Base-by-base conservation (phyloP, 1,140 invertebrate species). In the Drosophila takahashii region DNA sequence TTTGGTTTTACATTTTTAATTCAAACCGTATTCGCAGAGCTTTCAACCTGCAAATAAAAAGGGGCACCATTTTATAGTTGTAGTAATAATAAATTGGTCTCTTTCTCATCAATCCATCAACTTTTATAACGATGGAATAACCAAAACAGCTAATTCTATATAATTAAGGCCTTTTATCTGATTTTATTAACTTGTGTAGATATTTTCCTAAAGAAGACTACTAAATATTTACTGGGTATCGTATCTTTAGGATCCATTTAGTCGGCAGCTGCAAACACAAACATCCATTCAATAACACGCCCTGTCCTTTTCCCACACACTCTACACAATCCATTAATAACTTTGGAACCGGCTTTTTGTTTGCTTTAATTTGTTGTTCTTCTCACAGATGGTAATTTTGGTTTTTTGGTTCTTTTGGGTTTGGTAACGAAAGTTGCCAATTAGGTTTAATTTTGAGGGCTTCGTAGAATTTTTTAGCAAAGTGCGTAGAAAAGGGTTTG, bases 341-440 rank as follows among this genome's bases (percentile, higher is more conserved):
- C 64, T 70, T 44, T 15, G 69, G 83, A 86, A 87, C 81, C 83
- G 81, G 83, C 83, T 86, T 86, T 86, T 83, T 86, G 83, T 79
- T 86, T 86, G 83, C 79, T 76, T 79, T 87, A 57, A 78, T 70
- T 78, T 78, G 50, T 32, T 50, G 47, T 73, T 47, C 61, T 80
- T 84, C 61, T 85, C 76, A 18, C 16, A 11, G 18, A 22, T 45
- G 42, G 42, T 45, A 22, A 45, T 45, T 45, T 45, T 18, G 7
- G 9, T 48, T 7, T 32, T 10, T 50, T 10, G n/a, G 64, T 54
- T 65, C 45, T 15, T 51, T 57, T 52, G 64, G 77, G 75, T 81
- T 86, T 66, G 39, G 64, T 62, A 79, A 79, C 64, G 64, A 86
- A 86, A 83, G 74, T 87, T 75, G 74, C 78, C 83, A 87, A 78